Percentiles rank a stretch among this genome's conserved stretches.
Conservation (phyloP, 1,140 invertebrate genomes). For the Eriocheir sinensis region DNA sequence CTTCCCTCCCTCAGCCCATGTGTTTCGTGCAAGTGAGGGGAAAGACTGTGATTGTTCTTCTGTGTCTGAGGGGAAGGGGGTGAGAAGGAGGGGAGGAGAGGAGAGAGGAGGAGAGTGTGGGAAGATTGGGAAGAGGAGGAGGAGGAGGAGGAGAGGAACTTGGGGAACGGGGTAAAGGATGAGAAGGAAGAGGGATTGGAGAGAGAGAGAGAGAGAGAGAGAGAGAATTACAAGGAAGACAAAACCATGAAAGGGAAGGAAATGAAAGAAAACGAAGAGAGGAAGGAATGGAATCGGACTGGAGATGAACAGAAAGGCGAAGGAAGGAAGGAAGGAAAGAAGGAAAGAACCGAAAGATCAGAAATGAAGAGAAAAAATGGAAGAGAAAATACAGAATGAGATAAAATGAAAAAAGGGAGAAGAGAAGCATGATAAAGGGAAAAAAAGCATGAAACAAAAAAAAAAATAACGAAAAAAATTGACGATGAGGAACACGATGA, state of each 20-base stretch:
- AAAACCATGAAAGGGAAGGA: conserved; percentile 24
- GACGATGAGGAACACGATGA: no score
- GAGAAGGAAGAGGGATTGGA: neutral
- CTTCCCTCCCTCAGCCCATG: neutral
- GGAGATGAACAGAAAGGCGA: no score
- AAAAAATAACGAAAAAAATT: no score
- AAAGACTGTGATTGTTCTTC: neutral
- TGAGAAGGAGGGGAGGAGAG: neutral
- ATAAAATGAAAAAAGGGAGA: no score
- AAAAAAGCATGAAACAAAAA: no score
- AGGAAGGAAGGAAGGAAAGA: no score
- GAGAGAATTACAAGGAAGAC: neutral
- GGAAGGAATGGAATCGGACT: neutral
- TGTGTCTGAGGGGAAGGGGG: neutral
- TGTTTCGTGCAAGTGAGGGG: conserved; percentile 12
- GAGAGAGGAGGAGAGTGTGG: neutral
- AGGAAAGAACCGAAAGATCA: neutral
- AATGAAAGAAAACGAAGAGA: conserved; percentile 24
- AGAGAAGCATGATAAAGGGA: no score
- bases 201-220: neutral
- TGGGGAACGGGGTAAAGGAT: no score
- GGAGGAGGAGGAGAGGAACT: neutral
- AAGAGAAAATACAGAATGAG: no score
- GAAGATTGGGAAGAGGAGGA: neutral
- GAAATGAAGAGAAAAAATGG: neutral